phyloP scores from a whole-genome alignment of 2,888 invertebrate species.

The Mesorhabditis spiculigera region DNA sequence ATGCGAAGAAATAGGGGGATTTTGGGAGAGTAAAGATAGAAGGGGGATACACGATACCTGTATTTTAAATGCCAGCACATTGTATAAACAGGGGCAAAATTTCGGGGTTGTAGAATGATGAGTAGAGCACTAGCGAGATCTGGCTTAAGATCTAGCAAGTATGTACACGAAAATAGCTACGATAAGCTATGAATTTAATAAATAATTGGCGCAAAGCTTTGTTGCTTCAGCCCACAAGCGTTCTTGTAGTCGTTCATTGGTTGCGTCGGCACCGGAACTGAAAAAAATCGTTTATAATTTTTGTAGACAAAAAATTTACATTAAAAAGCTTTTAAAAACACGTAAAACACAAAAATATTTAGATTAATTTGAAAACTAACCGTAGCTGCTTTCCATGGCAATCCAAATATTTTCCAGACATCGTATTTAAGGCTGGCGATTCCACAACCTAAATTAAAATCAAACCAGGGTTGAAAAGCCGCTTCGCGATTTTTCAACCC shows the following conservation, averaged over 20 bases:
- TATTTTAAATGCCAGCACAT: constrained; percentile 5
- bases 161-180: neutral
- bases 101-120: neutral
- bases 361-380: constrained; percentile 10
- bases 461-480: too few relatives aligned
- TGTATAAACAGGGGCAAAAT: neutral
- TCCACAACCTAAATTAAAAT: constrained; percentile 32
- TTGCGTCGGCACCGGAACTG: constrained; percentile 44
- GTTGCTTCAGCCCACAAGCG: constrained; percentile 43
- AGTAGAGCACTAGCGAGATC: neutral
- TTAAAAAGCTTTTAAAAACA: neutral
- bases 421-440: constrained; percentile 31
- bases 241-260: constrained; percentile 52
- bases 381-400: constrained; percentile 51
- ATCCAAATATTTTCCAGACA: constrained; percentile 54
- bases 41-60: neutral
- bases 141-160: neutral
- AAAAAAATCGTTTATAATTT: constrained; percentile 13
- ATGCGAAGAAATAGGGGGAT: too few relatives aligned
- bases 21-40: too few relatives aligned
- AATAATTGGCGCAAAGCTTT: constrained; percentile 30
- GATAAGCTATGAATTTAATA: neutral
- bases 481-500: too few relatives aligned
- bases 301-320: neutral
- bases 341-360: neutral